Base-by-base conservation (phyloP, 2,888 invertebrate genomes). In the Apodemia duryi region DNA sequence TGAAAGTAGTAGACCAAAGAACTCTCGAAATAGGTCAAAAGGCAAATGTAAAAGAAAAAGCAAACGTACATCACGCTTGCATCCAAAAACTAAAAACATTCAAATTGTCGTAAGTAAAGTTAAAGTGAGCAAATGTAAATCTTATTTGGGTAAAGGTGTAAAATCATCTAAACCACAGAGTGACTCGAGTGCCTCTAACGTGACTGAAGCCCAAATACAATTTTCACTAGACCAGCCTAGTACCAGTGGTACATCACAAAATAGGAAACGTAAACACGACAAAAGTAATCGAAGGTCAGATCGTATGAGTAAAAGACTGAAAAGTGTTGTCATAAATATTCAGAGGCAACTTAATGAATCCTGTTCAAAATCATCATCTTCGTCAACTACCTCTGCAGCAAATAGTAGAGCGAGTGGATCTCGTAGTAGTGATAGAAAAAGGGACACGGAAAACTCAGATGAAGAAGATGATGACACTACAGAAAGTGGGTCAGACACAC, bases 281-380 rank as follows among this genome's bases (percentile, higher is more conserved):
- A 69, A 62, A 54, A 69, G 62, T 51, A 65, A 66, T 61, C 63
- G 73, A 69, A 74, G 72, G 29, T 38, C 67, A 54, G 74, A 71
- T 64, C 80, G 82, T 71, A 84, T 84, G 74, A 81, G 67, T 66
- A 87, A 75, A 82, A 85, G 84, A 81, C 86, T 91, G 82, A 85
- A 76, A 74, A 90, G 90, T 77, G 88, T 90, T 67, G 88, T 90
- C 57, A 86, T 80, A 71, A 83, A 86, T 66, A 82, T 88, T 71
- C 78, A 77, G 68, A 73, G 73, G 68, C 74, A 51, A 70, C 71
- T 43, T 64, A 46, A 67, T 29, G 66, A 65, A 11, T 61, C 11
- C n/a, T 1, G 57, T 61, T 63, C 65, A 10, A 63, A 52, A 52
- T 64, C 63, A 28, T 49, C 63, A 43, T 13, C 61, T 49, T 54